A percentile compares a stretch with the other conserved stretches of the same genome.
Evolutionary conservation across 1,140 invertebrate genomes (phyloP).

Genomic region (Marisa cornuarietis): DNA sequence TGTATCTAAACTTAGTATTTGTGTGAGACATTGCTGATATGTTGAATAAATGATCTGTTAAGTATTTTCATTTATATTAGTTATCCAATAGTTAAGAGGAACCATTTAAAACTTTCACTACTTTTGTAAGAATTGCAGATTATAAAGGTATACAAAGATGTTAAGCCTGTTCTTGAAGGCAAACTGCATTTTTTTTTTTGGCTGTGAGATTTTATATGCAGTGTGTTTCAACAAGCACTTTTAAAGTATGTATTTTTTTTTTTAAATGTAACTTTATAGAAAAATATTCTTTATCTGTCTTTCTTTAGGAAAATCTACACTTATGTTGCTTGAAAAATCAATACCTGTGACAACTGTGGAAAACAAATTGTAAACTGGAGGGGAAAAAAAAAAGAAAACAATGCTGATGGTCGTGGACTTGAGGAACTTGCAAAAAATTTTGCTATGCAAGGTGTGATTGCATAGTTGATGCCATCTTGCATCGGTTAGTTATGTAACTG

Average conservation of each 20-base stretch:
- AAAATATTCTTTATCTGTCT: not conserved
- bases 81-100: not conserved
- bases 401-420: not conserved
- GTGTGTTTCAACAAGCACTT: too few species aligned
- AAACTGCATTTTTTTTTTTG: too few species aligned
- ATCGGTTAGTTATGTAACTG: too few species aligned
- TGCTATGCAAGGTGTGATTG: not conserved
- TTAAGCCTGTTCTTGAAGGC: too few species aligned
- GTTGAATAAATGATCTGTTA: not conserved
- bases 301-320: constrained; percentile 37
- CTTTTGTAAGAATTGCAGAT: too few species aligned
- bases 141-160: too few species aligned
- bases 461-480: too few species aligned
- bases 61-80: not conserved
- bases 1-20: not conserved
- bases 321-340: constrained; percentile 28
- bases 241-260: too few species aligned
- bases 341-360: not conserved
- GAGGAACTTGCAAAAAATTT: not conserved
- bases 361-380: not conserved
- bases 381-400: not conserved
- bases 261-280: too few species aligned
- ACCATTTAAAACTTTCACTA: too few species aligned
- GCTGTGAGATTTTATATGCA: too few species aligned
- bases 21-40: not conserved